Conservation (phyloP, 2,888 invertebrate genomes). For the Cosmia pyralina region DNA sequence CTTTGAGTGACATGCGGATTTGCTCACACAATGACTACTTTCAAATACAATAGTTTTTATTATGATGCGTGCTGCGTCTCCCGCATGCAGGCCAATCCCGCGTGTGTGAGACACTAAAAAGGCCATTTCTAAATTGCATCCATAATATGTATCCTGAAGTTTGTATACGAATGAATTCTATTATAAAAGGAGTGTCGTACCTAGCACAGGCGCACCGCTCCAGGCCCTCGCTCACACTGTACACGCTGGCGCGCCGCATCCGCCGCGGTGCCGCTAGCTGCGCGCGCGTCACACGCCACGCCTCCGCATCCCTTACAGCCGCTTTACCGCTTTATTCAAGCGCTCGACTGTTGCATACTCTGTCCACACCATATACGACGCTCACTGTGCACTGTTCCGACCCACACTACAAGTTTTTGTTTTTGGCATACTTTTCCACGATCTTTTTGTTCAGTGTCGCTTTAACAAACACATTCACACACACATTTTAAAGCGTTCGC, state of each 20-base stretch:
- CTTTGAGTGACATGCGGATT: background rate
- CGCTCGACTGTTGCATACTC: conserved; percentile 62
- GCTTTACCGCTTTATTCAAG: conserved; percentile 66
- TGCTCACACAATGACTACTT: background rate
- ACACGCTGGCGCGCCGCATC: conserved; percentile 88
- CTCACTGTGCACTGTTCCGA: conserved; percentile 47
- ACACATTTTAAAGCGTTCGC: conserved; percentile 55
- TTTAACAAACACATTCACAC: conserved; percentile 39
- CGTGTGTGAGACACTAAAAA: background rate
- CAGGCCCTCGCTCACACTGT: conserved; percentile 88
- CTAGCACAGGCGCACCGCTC: conserved; percentile 87
- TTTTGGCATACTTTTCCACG: conserved; percentile 60
- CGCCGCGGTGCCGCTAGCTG: conserved; percentile 74
- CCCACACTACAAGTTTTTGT: conserved; percentile 57
- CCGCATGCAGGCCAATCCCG: background rate
- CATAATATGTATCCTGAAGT: background rate
- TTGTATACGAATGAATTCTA: background rate
- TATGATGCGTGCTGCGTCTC: background rate
- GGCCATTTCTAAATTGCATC: background rate
- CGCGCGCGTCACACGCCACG: conserved; percentile 79
- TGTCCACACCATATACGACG: conserved; percentile 37
- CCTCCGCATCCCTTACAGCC: conserved; percentile 72
- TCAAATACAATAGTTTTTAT: too few species aligned
- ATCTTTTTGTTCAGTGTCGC: conserved; percentile 19
- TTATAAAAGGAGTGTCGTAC: conserved; percentile 65